Evolutionary conservation across 2,888 invertebrate species (phyloP).

Genomic region (Brachylomia viminalis): DNA sequence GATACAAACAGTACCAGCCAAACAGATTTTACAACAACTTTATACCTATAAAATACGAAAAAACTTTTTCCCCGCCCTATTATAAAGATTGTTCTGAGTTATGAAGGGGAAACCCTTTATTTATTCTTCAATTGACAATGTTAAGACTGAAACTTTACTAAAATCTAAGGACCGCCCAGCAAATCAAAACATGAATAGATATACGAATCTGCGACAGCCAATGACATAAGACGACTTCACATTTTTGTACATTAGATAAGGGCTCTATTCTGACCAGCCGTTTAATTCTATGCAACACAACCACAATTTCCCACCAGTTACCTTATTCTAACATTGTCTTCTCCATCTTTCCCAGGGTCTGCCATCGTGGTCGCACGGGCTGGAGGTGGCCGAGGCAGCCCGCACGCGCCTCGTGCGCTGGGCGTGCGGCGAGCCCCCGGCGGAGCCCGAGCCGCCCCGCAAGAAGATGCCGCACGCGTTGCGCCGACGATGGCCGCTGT

Average conservation of each 20-base stretch:
- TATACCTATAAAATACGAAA: too few relatives aligned
- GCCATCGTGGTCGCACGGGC: slow-evolving; percentile 92
- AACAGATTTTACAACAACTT: too few relatives aligned
- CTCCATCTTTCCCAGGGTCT: slow-evolving; percentile 90
- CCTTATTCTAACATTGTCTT: slow-evolving; percentile 20
- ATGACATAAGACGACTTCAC: neutral
- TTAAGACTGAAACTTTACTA: neutral
- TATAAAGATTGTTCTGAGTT: too few relatives aligned
- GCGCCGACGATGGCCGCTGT: slow-evolving; percentile 92
- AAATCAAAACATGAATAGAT: neutral
- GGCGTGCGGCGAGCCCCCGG: slow-evolving; percentile 91
- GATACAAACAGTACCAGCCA: too few relatives aligned
- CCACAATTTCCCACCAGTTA: neutral
- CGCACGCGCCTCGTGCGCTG: slow-evolving; percentile 92
- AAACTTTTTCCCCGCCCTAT: too few relatives aligned
- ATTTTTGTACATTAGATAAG: neutral
- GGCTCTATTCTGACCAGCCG: neutral
- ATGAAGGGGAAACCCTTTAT: too few relatives aligned
- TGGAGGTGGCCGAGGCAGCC: slow-evolving; percentile 91
- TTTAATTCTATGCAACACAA: neutral
- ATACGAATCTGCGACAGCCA: neutral
- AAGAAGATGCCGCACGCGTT: slow-evolving; percentile 94
- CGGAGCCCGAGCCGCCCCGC: slow-evolving; percentile 91
- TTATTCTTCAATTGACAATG: neutral
- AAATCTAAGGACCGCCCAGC: neutral